Base-by-base conservation (phyloP, 2,888 invertebrate species). In the Augiades crinisus region DNA sequence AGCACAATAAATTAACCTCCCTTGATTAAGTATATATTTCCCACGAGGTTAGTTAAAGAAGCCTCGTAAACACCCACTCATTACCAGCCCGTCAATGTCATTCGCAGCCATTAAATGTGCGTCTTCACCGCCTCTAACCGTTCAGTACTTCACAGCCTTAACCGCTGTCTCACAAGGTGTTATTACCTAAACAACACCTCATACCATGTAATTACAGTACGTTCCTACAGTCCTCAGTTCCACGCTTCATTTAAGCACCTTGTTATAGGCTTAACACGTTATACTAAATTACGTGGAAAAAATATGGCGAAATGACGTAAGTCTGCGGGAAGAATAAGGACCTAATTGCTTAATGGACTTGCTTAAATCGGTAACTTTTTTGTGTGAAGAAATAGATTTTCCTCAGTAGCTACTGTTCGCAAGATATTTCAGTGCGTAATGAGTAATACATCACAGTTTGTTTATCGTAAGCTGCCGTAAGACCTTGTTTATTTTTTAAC, bases 161-260 rank as follows among this genome's bases (percentile, higher is more conserved):
- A 34, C 16, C 31, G 8, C 13, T 22, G 17, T n/a, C 36, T 24
- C 17, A 17, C 24, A 24, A 46, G 34, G 34, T 36, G 34, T 47
- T 47, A 47, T 47, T 38, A 47, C 30, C 47, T 30, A 38, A 38
- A 38, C 47, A 38, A 30, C 47, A 47, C 47, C 12, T 37, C 37
- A 7, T 38, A 38, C 30, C 14, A n/a, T 47, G 38, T 47, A 47
- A 47, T 47, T 38, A 47, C 37, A 27, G n/a, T 30, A 38, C 31
- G 14, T 38, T 31, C 38, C 21, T 31, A 22, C 33, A 37, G 27
- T 27, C 17, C 41, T 10, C 10, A 30, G 16, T 16, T 16, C 13
- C 43, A 19, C 31, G 21, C 43, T 31, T 43, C 10, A 31, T 36
- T 36, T 36, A 36, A 36, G 14, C 2, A 13, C 13, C 16, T 41